Conservation (phyloP, 2,888 invertebrate genomes). For the Macrophya annulata region DNA sequence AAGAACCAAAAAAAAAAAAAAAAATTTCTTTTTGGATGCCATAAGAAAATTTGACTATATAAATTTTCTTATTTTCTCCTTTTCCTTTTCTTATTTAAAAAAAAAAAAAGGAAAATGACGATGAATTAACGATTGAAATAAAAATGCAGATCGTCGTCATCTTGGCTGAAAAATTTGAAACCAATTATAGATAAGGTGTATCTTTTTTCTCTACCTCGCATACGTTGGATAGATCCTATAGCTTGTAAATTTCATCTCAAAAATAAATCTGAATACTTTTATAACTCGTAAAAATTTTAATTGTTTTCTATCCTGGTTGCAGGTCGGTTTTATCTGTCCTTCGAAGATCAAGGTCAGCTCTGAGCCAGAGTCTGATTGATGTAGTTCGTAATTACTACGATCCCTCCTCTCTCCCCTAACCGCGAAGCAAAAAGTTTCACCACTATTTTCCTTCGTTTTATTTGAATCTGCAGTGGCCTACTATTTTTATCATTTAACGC, state of each 20-base stretch:
- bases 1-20: not conserved
- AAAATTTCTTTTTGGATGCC: no score
- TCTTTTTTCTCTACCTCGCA: not conserved
- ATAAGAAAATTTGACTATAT: no score
- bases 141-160: no score
- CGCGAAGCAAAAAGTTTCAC: conserved; percentile 36
- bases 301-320: conserved; percentile 20
- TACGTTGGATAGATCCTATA: no score
- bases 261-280: conserved; percentile 22
- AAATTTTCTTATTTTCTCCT: no score
- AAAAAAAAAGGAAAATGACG: no score
- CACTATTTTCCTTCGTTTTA: conserved; percentile 36
- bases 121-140: not conserved
- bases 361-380: conserved; percentile 51
- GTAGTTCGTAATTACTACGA: conserved; percentile 53
- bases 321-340: conserved; percentile 48
- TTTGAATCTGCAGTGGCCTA: conserved; percentile 48
- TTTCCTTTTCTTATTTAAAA: no score
- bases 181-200: not conserved
- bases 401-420: not conserved
- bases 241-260: no score
- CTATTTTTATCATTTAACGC: conserved; percentile 37
- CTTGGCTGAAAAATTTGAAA: not conserved
- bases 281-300: conserved; percentile 46
- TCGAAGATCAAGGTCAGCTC: conserved; percentile 50